A percentile compares a stretch with the other conserved stretches of the same genome.
Conservation (phyloP, 2,888 invertebrate species). For the Smittia sp. region DNA sequence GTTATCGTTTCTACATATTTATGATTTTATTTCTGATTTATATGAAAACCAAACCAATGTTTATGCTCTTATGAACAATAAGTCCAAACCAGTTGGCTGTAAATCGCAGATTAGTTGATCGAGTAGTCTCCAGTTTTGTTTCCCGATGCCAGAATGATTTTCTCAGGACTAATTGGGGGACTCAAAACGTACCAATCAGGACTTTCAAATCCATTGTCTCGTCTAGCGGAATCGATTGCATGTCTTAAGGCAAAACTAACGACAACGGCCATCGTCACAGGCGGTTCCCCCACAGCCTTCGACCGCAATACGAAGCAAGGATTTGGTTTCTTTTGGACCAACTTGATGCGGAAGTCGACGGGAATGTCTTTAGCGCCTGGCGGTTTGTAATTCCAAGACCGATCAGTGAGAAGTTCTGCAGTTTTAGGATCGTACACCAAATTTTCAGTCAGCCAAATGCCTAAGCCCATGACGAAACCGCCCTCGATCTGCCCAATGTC, state of each 20-base stretch:
- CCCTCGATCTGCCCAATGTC: conserved; percentile 68
- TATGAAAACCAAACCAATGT: no score
- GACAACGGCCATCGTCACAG: conserved; percentile 46
- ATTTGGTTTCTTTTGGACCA: conserved; percentile 57
- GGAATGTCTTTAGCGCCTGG: conserved; percentile 62
- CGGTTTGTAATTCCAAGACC: conserved; percentile 63
- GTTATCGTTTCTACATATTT: no score
- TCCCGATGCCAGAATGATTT: conserved; percentile 25
- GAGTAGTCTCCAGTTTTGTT: conserved; percentile 3
- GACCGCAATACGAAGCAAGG: conserved; percentile 58
- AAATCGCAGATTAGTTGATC: no score
- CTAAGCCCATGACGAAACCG: conserved; percentile 59
- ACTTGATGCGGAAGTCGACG: conserved; percentile 57
- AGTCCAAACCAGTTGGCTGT: no score
- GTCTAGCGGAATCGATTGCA: conserved; percentile 57
- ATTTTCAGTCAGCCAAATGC: conserved; percentile 62
- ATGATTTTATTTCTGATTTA: no score
- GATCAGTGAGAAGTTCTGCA: conserved; percentile 58
- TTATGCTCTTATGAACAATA: no score
- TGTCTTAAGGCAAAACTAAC: conserved; percentile 56
- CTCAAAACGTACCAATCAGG: conserved; percentile 27
- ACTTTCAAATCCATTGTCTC: conserved; percentile 50
- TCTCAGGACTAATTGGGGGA: conserved; percentile 31
- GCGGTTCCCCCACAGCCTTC: conserved; percentile 54
- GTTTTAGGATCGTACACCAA: conserved; percentile 56